Percentiles rank a stretch among this genome's conserved stretches.
These are phyloP conservation scores for Iphiclides podalirius DNA, from an alignment of 2,888 invertebrate species.

Conservation along the genomic window DNA sequence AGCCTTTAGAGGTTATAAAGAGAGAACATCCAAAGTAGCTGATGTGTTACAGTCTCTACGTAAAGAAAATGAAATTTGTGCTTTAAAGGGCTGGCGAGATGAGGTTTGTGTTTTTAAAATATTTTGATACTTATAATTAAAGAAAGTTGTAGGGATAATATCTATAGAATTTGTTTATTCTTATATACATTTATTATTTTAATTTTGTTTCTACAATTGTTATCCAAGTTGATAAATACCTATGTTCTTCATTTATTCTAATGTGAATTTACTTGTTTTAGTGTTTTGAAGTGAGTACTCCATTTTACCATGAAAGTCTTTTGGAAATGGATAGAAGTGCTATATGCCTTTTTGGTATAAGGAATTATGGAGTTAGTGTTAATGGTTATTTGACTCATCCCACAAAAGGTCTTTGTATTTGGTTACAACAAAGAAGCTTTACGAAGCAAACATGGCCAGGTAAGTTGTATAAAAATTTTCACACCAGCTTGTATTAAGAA, in stretches of 20 bases:
- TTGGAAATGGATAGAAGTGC: conserved; percentile 95
- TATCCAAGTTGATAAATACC: no score
- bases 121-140: no score
- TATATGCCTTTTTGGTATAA: conserved; percentile 95
- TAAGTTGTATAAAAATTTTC: conserved; percentile 36
- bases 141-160: no score
- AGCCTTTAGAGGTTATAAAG: conserved; percentile 91
- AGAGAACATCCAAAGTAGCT: conserved; percentile 88
- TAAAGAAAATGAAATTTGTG: conserved; percentile 87
- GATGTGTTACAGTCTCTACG: conserved; percentile 88
- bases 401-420: conserved; percentile 91
- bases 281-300: conserved; percentile 93
- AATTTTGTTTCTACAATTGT: no score
- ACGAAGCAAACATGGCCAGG: conserved; percentile 98
- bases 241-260: no score
- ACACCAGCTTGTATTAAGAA: no score
- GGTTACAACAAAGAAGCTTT: conserved; percentile 94
- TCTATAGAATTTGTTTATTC: no score
- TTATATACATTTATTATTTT: no score
- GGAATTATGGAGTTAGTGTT: conserved; percentile 96
- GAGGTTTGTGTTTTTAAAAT: conserved; percentile 83
- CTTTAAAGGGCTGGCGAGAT: conserved; percentile 95
- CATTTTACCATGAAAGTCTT: conserved; percentile 74
- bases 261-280: conserved; percentile 47
- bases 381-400: conserved; percentile 95